phyloP scores from a whole-genome alignment of 2,888 invertebrate species.

The Caenorhabditis doughertyi region DNA sequence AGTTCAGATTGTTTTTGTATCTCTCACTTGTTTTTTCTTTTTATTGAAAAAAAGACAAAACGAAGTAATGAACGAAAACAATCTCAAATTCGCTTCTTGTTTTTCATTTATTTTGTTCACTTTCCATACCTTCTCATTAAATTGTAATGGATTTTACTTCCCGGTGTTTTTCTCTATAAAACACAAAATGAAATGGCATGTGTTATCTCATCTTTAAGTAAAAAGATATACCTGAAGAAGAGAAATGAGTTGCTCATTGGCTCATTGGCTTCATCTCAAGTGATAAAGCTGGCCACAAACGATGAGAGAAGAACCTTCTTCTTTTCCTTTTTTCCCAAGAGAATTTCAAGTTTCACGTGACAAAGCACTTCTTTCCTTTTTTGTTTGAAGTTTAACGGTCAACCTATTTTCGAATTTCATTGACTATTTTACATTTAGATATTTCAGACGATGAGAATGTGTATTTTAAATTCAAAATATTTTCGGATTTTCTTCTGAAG shows the following conservation, averaged over 20 bases:
- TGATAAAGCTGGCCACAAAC: constrained; percentile 45
- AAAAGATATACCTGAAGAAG: constrained; percentile 5
- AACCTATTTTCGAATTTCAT: background rate
- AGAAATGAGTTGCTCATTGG: constrained; percentile 14
- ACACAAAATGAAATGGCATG: background rate
- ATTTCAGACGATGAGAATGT: too few relatives aligned
- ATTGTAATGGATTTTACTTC: constrained; percentile 7
- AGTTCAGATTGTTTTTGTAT: background rate
- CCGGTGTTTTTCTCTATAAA: background rate
- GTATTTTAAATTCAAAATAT: too few relatives aligned
- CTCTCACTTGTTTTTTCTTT: background rate
- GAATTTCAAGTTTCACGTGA: constrained; percentile 17
- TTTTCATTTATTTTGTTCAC: background rate
- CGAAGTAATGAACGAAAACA: background rate
- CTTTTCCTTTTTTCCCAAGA: constrained; percentile 11
- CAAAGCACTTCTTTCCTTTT: constrained; percentile 8
- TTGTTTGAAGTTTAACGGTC: background rate
- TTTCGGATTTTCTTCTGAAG: too few relatives aligned
- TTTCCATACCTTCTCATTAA: constrained; percentile 21
- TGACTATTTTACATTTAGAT: too few relatives aligned
- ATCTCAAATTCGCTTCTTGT: background rate
- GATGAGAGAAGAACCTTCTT: constrained; percentile 22
- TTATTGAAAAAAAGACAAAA: background rate
- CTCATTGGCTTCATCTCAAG: constrained; percentile 26
- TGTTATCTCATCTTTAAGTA: background rate